These are phyloP conservation scores for Brenthis daphne DNA, from an alignment of 2,888 invertebrate species.

Conservation along the genomic window DNA sequence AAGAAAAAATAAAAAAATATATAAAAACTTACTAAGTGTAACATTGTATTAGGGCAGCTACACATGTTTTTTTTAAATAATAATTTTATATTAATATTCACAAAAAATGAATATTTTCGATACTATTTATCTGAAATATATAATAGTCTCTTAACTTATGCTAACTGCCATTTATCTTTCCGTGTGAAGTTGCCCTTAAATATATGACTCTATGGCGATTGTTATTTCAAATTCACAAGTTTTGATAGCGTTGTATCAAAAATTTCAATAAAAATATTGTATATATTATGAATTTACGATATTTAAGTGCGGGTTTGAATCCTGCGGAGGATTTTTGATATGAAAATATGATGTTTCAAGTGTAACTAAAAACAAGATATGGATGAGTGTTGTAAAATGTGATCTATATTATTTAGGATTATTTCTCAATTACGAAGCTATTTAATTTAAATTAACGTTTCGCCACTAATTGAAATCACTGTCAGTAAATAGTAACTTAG, in stretches of 20 bases:
- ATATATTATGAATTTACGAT: too few relatives aligned
- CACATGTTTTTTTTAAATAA: neutral
- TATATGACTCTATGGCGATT: too few relatives aligned
- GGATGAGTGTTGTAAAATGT: constrained; percentile 63
- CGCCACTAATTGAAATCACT: constrained; percentile 15
- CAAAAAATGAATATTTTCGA: neutral
- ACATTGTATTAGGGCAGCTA: neutral
- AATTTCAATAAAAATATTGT: too few relatives aligned
- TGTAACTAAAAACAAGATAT: constrained; percentile 46
- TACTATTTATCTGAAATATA: neutral
- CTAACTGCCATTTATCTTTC: too few relatives aligned
- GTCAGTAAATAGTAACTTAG: constrained; percentile 28
- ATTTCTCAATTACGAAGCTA: constrained; percentile 39
- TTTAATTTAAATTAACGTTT: constrained; percentile 24
- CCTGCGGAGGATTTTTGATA: constrained; percentile 4
- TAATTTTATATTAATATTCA: neutral
- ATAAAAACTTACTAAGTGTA: neutral
- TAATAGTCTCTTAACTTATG: too few relatives aligned
- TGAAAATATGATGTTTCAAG: constrained; percentile 49
- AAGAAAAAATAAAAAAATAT: neutral
- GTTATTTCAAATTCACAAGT: too few relatives aligned
- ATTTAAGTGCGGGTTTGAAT: neutral
- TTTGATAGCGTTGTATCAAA: neutral
- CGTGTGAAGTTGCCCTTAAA: too few relatives aligned
- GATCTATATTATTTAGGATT: constrained; percentile 63